A percentile compares a stretch with the other conserved stretches of the same genome.
Conservation (phyloP, 2,113 vertebrate genomes). For the Anolis sagrei region DNA sequence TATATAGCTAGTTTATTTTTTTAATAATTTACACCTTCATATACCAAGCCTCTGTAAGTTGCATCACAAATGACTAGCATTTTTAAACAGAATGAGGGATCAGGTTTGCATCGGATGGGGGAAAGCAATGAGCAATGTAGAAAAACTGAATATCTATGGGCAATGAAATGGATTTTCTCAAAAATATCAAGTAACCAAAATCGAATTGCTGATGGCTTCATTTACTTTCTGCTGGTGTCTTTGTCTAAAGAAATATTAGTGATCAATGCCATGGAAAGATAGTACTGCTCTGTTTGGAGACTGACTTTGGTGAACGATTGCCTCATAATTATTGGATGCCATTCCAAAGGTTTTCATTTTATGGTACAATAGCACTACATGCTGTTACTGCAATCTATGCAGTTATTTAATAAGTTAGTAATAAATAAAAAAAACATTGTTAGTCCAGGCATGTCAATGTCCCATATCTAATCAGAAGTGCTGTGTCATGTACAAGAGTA, state of each 20-base stretch:
- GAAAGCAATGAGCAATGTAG: background rate
- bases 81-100: background rate
- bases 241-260: background rate
- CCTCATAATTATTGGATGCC: slow-evolving; percentile 2
- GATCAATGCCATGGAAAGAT: slow-evolving; percentile 13
- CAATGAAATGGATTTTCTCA: slow-evolving; percentile 2
- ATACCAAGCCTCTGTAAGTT: background rate
- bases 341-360: slow-evolving; percentile 30
- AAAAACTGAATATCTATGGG: background rate
- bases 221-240: slow-evolving; percentile 20
- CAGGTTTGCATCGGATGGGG: background rate
- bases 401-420: slow-evolving; percentile 21
- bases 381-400: slow-evolving; percentile 28
- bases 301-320: background rate
- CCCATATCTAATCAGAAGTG: slow-evolving; percentile 29
- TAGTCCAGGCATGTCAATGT: slow-evolving; percentile 26
- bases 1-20: slow-evolving; percentile 20
- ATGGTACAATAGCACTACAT: slow-evolving; percentile 21
- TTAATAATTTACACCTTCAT: slow-evolving; percentile 8
- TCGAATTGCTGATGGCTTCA: background rate
- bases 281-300: background rate
- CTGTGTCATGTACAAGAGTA: slow-evolving; percentile 31
- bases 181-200: slow-evolving; percentile 30
- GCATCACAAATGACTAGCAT: background rate
- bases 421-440: slow-evolving; percentile 45